Evolutionary conservation across 1,140 invertebrate genomes (phyloP).

Genomic region (Cotesia chilonis): DNA sequence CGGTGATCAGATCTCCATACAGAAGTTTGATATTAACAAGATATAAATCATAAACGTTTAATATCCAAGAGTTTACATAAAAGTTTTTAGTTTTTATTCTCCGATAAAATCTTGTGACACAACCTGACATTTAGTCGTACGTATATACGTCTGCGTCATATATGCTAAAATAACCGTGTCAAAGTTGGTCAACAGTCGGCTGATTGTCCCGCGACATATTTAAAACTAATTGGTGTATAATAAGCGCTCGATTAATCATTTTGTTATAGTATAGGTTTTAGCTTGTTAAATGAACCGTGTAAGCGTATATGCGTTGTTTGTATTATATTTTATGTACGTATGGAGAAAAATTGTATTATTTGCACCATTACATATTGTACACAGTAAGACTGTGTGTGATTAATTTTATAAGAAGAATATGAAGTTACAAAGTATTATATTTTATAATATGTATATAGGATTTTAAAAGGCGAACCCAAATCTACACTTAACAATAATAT

Average conservation of each 20-base stretch:
- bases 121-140: background rate
- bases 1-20: too few relatives aligned
- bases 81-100: too few relatives aligned
- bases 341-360: too few relatives aligned
- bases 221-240: background rate
- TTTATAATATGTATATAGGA: too few relatives aligned
- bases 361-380: background rate
- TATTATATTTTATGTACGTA: background rate
- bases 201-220: conserved; percentile 24
- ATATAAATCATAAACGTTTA: too few relatives aligned
- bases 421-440: too few relatives aligned
- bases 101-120: too few relatives aligned
- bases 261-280: conserved; percentile 6
- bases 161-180: conserved; percentile 17
- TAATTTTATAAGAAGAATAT: too few relatives aligned
- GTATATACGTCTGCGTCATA: background rate
- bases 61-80: too few relatives aligned
- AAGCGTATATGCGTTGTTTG: background rate
- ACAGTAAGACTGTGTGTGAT: background rate
- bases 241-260: conserved; percentile 16
- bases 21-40: too few relatives aligned
- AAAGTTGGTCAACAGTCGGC: background rate
- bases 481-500: too few relatives aligned
- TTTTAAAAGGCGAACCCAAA: too few relatives aligned
- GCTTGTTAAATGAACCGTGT: background rate